Conservation (phyloP, 2,888 invertebrate species). For the Hipparchia sbordonii region DNA sequence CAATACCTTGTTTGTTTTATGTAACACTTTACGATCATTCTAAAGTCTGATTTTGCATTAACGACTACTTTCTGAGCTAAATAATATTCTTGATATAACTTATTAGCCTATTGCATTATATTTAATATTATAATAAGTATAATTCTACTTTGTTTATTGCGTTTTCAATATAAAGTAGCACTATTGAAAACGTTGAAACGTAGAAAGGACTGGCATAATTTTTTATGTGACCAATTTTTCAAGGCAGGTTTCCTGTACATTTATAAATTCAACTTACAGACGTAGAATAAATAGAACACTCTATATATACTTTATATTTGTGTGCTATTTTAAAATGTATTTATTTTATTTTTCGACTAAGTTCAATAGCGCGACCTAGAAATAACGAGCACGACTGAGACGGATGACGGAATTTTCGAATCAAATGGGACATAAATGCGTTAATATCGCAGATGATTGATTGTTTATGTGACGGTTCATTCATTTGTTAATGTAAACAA, state of each 20-base stretch:
- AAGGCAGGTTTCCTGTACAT: neutral
- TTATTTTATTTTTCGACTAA: slow-evolving; percentile 34
- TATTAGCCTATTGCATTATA: no score
- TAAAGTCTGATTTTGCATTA: no score
- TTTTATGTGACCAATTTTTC: neutral
- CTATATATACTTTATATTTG: neutral
- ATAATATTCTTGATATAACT: no score
- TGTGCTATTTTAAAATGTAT: slow-evolving; percentile 14
- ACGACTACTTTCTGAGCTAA: no score
- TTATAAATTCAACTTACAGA: neutral
- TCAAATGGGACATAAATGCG: slow-evolving; percentile 37
- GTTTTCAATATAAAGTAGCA: no score
- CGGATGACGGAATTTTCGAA: slow-evolving; percentile 32
- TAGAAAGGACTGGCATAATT: neutral
- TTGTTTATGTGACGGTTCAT: slow-evolving; percentile 9
- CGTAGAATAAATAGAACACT: neutral
- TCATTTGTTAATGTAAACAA: slow-evolving; percentile 12
- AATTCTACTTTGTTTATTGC: no score
- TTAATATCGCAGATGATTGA: slow-evolving; percentile 23
- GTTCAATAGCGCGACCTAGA: slow-evolving; percentile 67
- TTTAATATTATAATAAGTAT: no score
- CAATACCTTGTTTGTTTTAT: no score
- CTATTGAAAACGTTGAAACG: no score
- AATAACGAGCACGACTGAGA: slow-evolving; percentile 51
- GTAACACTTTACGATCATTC: no score